Evolutionary conservation across 1,140 invertebrate species (phyloP).

Genomic region (Elysia chlorotica): DNA sequence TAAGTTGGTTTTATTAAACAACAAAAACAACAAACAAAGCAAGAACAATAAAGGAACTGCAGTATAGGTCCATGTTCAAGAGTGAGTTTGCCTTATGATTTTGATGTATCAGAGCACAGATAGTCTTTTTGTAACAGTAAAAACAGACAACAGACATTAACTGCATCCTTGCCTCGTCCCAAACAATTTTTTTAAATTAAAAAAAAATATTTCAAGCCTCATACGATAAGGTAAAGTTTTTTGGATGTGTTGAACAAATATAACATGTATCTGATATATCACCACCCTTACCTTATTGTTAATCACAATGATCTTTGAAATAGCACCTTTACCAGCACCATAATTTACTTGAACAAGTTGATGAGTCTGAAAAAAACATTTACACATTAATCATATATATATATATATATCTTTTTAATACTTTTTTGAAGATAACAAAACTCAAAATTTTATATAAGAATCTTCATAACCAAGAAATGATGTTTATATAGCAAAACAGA

Average conservation of each 20-base stretch:
- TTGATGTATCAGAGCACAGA: too few species aligned
- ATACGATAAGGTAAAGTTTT: too few species aligned
- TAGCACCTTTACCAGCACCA: slow-evolving; percentile 3
- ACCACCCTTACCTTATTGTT: slow-evolving; percentile 1
- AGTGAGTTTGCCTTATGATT: too few species aligned
- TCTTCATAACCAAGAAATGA: neutral
- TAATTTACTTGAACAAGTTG: slow-evolving; percentile 10
- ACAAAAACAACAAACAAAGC: too few species aligned
- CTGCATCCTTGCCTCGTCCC: too few species aligned
- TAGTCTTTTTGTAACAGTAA: neutral
- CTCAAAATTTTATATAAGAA: neutral
- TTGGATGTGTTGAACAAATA: too few species aligned
- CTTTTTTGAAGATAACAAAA: neutral
- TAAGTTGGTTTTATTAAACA: too few species aligned
- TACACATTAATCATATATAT: neutral
- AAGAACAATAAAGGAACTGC: too few species aligned
- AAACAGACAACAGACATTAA: neutral
- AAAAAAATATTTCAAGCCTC: too few species aligned
- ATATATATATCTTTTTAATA: neutral
- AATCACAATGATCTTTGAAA: neutral
- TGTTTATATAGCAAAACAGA: neutral
- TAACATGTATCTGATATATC: neutral
- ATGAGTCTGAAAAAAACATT: neutral
- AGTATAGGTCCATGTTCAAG: too few species aligned
- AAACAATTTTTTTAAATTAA: too few species aligned